phyloP scores from a whole-genome alignment of 1,140 invertebrate genomes.

The Penaeus chinensis region DNA sequence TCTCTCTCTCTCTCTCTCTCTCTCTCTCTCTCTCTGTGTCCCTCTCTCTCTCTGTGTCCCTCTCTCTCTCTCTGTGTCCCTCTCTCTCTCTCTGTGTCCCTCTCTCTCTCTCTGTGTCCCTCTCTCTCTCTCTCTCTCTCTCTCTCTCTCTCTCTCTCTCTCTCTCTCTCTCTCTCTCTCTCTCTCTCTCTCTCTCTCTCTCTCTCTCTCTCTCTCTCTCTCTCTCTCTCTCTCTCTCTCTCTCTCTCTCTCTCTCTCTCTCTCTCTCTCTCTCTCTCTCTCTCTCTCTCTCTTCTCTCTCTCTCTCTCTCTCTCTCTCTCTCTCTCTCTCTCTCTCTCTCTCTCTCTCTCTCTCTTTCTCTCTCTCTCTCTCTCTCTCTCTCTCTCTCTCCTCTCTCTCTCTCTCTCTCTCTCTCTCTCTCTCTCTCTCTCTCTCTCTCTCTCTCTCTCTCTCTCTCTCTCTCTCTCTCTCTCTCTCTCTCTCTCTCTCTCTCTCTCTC shows the following conservation, averaged over 20 bases:
- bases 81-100: background rate
- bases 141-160: background rate
- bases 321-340: conserved; percentile 6
- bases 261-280: conserved; percentile 30
- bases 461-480: background rate
- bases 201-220: background rate
- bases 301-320: conserved; percentile 30
- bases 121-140: background rate
- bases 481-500: conserved; percentile 6
- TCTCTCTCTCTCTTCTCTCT: conserved; percentile 27
- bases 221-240: background rate
- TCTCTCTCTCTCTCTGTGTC: conserved; percentile 9
- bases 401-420: conserved; percentile 24
- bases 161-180: conserved; percentile 6
- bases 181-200: background rate
- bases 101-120: background rate
- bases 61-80: background rate
- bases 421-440: background rate
- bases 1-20: conserved; percentile 16
- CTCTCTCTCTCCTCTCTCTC: conserved; percentile 28
- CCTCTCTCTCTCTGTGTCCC: background rate
- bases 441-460: background rate
- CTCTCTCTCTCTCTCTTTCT: background rate
- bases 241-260: background rate
- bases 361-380: background rate